Evolutionary conservation across 1,140 invertebrate genomes (phyloP).

Genomic region (Diuraphis noxia): DNA sequence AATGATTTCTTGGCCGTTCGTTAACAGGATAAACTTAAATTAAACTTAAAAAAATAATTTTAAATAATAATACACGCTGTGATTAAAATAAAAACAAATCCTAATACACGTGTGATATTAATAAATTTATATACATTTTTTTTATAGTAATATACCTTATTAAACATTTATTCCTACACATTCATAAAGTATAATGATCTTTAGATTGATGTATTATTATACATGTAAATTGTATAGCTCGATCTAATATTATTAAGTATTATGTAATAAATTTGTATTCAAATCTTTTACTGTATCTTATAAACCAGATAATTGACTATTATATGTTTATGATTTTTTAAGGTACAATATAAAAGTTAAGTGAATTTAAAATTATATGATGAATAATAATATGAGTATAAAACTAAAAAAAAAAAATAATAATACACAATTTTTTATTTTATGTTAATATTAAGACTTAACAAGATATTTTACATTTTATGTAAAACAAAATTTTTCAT

Average conservation of each 20-base stretch:
- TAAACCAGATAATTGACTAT: neutral
- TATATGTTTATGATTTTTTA: neutral
- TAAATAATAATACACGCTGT: neutral
- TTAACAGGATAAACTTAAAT: neutral
- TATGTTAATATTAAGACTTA: neutral
- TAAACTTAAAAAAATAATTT: constrained; percentile 7
- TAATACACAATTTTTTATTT: neutral
- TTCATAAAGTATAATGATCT: neutral
- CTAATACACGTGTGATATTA: neutral
- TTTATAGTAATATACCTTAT: no score
- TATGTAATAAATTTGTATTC: neutral
- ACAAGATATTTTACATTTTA: neutral
- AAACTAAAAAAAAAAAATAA: neutral
- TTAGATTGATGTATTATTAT: neutral
- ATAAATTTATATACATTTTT: neutral
- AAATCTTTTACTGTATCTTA: neutral
- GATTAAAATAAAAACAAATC: neutral
- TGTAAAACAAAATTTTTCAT: neutral
- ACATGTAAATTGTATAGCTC: neutral
- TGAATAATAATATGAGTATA: neutral
- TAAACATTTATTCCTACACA: no score
- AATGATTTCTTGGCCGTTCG: neutral
- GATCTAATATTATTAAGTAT: neutral
- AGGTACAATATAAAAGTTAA: neutral
- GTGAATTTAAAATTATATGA: neutral